Percentiles rank a stretch among this genome's conserved stretches.
Conservation (phyloP, 2,888 invertebrate genomes). For the Amiota mariae region DNA sequence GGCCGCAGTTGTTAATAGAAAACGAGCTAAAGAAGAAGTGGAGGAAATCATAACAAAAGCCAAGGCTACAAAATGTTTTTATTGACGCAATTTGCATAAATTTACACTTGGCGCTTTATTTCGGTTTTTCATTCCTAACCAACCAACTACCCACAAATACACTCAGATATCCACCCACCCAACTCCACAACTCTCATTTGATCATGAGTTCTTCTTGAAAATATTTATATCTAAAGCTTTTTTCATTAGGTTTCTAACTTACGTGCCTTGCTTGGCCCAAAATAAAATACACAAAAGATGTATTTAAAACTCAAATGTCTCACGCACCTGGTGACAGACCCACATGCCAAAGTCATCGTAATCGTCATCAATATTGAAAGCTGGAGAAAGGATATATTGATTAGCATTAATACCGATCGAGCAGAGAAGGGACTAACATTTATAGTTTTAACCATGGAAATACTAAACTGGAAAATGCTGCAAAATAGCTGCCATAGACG, state of each 20-base stretch:
- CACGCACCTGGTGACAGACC: slow-evolving; percentile 31
- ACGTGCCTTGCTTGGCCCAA: neutral
- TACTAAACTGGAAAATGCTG: neutral
- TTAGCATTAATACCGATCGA: slow-evolving; percentile 28
- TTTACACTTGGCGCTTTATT: slow-evolving; percentile 57
- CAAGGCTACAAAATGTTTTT: slow-evolving; percentile 64
- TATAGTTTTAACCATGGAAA: too few relatives aligned
- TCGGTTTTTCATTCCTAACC: slow-evolving; percentile 6
- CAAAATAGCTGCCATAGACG: neutral
- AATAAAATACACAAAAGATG: neutral
- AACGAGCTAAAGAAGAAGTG: slow-evolving; percentile 55
- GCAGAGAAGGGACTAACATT: neutral
- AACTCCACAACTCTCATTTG: neutral
- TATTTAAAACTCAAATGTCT: slow-evolving; percentile 7
- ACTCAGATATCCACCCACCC: neutral
- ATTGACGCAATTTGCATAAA: slow-evolving; percentile 69
- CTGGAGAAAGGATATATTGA: slow-evolving; percentile 47
- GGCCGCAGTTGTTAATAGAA: slow-evolving; percentile 68
- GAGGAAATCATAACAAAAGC: slow-evolving; percentile 40
- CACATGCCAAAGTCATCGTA: neutral
- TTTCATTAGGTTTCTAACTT: slow-evolving; percentile 5
- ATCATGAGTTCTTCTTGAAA: neutral
- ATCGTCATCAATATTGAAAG: slow-evolving; percentile 36
- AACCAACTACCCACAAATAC: too few relatives aligned
- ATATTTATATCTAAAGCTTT: neutral